Conservation (phyloP, 2,888 invertebrate species). For the Zhuqinia jingwanae region DNA sequence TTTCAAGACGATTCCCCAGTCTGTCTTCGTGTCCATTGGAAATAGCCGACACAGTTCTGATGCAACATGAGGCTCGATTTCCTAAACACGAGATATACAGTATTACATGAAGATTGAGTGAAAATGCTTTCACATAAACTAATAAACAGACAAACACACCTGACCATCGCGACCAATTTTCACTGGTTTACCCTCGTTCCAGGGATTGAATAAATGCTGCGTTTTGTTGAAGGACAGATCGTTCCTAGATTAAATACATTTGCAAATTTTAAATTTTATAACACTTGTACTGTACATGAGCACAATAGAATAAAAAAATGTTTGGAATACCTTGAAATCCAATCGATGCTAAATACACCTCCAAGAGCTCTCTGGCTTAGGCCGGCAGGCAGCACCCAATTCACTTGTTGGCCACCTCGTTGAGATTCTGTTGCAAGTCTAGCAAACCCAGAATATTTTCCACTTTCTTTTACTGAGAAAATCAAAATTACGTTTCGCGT, state of each 20-base stretch:
- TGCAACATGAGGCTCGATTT: conserved; percentile 97
- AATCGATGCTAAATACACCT: conserved; percentile 97
- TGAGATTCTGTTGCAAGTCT: conserved; percentile 93
- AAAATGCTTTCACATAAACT: background rate
- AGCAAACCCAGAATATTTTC: conserved; percentile 94
- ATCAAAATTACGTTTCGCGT: conserved; percentile 96
- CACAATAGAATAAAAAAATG: no score
- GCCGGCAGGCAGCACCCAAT: conserved; percentile 97
- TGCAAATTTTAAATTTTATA: background rate
- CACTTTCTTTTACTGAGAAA: conserved; percentile 99
- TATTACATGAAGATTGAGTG: no score
- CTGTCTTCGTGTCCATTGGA: conserved; percentile 93
- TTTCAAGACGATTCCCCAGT: conserved; percentile 92
- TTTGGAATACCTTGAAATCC: conserved; percentile 84
- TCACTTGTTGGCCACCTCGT: conserved; percentile 93
- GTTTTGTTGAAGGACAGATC: conserved; percentile 96
- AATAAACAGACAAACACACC: conserved; percentile 79
- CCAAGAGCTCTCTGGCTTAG: conserved; percentile 95
- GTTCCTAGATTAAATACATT: conserved; percentile 83
- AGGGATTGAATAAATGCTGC: conserved; percentile 96
- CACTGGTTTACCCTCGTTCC: conserved; percentile 99
- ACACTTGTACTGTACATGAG: no score
- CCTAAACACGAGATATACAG: conserved; percentile 82
- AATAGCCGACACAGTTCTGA: conserved; percentile 96
- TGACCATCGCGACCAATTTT: conserved; percentile 99